Base-by-base conservation (phyloP, 2,113 vertebrate genomes). In the Numenius arquata region DNA sequence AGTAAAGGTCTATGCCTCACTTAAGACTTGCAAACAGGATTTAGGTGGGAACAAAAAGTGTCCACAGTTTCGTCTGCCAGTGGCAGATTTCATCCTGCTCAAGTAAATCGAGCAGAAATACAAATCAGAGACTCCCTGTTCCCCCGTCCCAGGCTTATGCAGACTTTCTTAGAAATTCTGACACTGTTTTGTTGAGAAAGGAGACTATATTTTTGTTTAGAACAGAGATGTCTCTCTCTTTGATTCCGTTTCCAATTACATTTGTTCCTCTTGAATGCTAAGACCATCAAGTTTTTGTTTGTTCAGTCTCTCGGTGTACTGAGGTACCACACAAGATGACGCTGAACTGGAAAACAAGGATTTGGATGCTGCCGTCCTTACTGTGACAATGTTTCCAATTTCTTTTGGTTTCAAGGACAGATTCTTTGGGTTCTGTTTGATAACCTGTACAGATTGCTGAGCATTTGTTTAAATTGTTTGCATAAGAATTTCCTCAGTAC, bases 1-100 rank as follows among this genome's bases (percentile, higher is more conserved):
- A 95, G 32, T 59, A 91, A 96, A 93, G 17, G 34, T 38, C 77
- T 72, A 87, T 94, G 80, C 81, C 29, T 96, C 85, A 91, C 77
- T 93, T 74, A 53, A 78, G 19, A 50, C 52, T 86, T 87, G 56
- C 61, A 97, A 92, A 95, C 77, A 95, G 77, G 62, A 87, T 84
- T 80, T 83, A 79, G n/a, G 30, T 68, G 70, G 45, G 38, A 94
- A 90, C 5, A 41, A 50, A 56, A 68, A 71, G 25, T 34, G 9
- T 71, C 23, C 22, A 40, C 30, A 59, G 25, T 90, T 66, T 55
- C 47, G n/a, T 86, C 50, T 91, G 77, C 47, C 75, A 88, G 48
- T n/a, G 56, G 29, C 0, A 0, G 66, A 61, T 88, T 93, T 88
- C 32, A 62, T 66, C 43, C 55, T 63, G 41, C 29, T 50, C 63